These are phyloP conservation scores for Tetheella fluctuosa DNA, from an alignment of 2,888 invertebrate genomes.

Conservation along the genomic window DNA sequence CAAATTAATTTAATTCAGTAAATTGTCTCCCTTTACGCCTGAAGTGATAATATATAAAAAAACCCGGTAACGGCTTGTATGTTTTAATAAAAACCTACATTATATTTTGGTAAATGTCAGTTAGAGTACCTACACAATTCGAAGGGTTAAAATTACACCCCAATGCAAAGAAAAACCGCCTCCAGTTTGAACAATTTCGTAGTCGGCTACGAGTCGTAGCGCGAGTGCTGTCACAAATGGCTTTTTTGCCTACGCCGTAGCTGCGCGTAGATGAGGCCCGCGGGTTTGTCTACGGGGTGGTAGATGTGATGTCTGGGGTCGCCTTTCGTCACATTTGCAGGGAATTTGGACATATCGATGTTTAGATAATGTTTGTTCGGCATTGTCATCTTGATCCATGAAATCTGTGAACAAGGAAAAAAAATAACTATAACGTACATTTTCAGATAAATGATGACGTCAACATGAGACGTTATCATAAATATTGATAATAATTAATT, in stretches of 20 bases:
- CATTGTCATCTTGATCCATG: conserved; percentile 89
- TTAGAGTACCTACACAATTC: not conserved
- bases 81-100: no score
- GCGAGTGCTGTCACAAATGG: conserved; percentile 81
- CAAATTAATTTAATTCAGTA: not conserved
- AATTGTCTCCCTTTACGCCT: not conserved
- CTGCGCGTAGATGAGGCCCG: conserved; percentile 90
- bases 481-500: not conserved
- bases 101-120: not conserved
- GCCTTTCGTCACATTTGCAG: conserved; percentile 85
- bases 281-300: conserved; percentile 90
- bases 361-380: conserved; percentile 93
- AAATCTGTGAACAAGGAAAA: conserved; percentile 78
- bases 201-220: conserved; percentile 57
- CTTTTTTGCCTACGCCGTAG: conserved; percentile 85
- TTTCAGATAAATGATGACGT: not conserved
- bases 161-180: not conserved
- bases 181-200: not conserved
- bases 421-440: not conserved
- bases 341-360: conserved; percentile 90
- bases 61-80: no score
- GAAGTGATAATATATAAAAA: not conserved
- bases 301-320: conserved; percentile 88
- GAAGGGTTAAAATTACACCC: not conserved
- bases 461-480: not conserved